A percentile compares a stretch with the other conserved stretches of the same genome.
These are phyloP conservation scores for Tetrapedia diversipes DNA, from an alignment of 2,888 invertebrate genomes.

Conservation along the genomic window DNA sequence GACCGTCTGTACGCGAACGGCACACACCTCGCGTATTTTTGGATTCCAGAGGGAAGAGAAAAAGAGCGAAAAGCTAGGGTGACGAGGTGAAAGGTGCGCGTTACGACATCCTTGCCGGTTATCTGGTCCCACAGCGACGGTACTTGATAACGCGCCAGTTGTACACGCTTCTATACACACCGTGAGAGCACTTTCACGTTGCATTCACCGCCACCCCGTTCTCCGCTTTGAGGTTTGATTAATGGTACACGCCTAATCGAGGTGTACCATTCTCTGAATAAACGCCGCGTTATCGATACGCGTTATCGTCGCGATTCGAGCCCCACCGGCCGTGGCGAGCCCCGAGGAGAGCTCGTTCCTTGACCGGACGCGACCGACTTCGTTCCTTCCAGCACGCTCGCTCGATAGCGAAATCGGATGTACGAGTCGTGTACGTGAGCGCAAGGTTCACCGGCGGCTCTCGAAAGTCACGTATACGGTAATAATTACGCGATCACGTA, in stretches of 20 bases:
- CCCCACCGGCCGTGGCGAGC: slow-evolving; percentile 16
- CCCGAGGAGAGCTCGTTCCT: not conserved
- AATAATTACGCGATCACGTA: slow-evolving; percentile 43
- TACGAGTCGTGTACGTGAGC: slow-evolving; percentile 34
- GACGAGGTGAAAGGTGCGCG: slow-evolving; percentile 51
- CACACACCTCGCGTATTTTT: not conserved
- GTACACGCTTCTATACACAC: slow-evolving; percentile 34
- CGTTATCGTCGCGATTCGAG: slow-evolving; percentile 48
- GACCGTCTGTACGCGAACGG: not conserved
- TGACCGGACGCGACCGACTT: slow-evolving; percentile 16
- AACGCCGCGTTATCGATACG: slow-evolving; percentile 50
- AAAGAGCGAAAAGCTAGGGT: slow-evolving; percentile 13
- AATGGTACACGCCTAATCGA: slow-evolving; percentile 45
- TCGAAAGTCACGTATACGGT: slow-evolving; percentile 48
- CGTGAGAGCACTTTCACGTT: slow-evolving; percentile 44
- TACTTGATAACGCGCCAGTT: slow-evolving; percentile 65
- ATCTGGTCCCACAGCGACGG: slow-evolving; percentile 52
- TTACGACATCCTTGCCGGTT: slow-evolving; percentile 64
- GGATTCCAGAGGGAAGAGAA: slow-evolving; percentile 14
- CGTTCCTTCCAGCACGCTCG: slow-evolving; percentile 37
- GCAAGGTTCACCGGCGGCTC: not conserved
- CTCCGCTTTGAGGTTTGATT: slow-evolving; percentile 53
- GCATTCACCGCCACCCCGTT: slow-evolving; percentile 55
- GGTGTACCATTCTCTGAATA: slow-evolving; percentile 48
- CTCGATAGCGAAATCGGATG: slow-evolving; percentile 36